These are phyloP conservation scores for Gibbula magus DNA, from an alignment of 2,888 invertebrate species.

Conservation along the genomic window DNA sequence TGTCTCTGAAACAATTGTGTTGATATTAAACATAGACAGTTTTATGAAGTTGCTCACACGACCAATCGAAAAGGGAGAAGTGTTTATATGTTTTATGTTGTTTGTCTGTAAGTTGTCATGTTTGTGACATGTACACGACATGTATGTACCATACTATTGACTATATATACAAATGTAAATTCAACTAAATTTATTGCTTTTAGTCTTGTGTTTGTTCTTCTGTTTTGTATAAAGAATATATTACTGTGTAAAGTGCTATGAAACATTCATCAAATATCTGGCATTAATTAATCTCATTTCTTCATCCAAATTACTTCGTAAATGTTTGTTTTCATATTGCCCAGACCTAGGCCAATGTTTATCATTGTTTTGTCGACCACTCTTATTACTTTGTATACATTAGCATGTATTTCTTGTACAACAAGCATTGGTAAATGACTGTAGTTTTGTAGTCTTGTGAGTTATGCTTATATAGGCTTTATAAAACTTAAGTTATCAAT, in stretches of 20 bases:
- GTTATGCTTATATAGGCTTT: too few relatives aligned
- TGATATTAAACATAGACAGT: too few relatives aligned
- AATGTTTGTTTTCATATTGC: background rate
- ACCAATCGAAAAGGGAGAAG: background rate
- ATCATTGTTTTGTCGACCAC: too few relatives aligned
- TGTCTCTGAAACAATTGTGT: too few relatives aligned
- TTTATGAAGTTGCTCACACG: too few relatives aligned
- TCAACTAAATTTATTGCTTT: background rate
- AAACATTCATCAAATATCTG: background rate
- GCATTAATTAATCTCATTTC: background rate
- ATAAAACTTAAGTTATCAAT: too few relatives aligned
- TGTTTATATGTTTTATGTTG: background rate
- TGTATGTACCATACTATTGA: background rate
- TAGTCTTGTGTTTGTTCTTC: background rate
- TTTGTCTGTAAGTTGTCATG: background rate
- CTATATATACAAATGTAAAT: background rate
- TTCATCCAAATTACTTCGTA: background rate
- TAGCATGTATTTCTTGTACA: too few relatives aligned
- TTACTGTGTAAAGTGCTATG: background rate
- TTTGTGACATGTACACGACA: background rate
- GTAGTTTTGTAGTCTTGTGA: too few relatives aligned
- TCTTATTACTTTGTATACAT: too few relatives aligned
- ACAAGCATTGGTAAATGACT: too few relatives aligned
- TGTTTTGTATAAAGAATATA: conserved; percentile 1
- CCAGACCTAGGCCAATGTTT: too few relatives aligned